These are phyloP conservation scores for Porites lutea DNA, from an alignment of 64 coral and sea anemone genomes.

Conservation along the genomic window DNA sequence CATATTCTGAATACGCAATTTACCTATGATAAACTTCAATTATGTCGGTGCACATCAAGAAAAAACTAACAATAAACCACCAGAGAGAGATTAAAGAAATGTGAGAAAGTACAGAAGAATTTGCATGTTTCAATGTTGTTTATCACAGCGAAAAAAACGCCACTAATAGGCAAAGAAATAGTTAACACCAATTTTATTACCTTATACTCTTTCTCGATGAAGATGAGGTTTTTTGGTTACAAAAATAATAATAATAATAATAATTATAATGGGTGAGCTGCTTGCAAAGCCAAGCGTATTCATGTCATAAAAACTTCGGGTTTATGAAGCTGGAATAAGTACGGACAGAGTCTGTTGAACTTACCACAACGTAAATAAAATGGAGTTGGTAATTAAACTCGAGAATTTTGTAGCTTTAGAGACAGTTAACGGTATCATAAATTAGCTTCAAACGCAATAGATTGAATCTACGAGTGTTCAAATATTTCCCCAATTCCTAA, in stretches of 20 bases:
- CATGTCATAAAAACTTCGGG: conserved; percentile 43
- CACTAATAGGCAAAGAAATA: background rate
- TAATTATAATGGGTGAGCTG: conserved; percentile 16
- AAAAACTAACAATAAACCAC: background rate
- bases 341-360: conserved; percentile 39
- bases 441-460: background rate
- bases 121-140: background rate
- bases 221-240: no score
- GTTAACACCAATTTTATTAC: background rate
- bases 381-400: conserved; percentile 5
- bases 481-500: background rate
- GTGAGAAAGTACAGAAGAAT: background rate
- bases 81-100: conserved; percentile 8
- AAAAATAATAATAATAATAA: no score
- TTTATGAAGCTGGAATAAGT: conserved; percentile 40
- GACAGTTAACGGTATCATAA: background rate
- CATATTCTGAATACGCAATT: conserved; percentile 53
- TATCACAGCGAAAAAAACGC: background rate
- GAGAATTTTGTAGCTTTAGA: conserved; percentile 10
- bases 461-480: background rate
- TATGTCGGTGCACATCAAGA: background rate
- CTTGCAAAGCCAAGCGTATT: conserved; percentile 55
- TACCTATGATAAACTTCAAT: conserved; percentile 14
- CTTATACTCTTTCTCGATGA: no score
- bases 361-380: conserved; percentile 1